Base-by-base conservation (phyloP, 1,140 invertebrate genomes). In the Lethrus apterus region DNA sequence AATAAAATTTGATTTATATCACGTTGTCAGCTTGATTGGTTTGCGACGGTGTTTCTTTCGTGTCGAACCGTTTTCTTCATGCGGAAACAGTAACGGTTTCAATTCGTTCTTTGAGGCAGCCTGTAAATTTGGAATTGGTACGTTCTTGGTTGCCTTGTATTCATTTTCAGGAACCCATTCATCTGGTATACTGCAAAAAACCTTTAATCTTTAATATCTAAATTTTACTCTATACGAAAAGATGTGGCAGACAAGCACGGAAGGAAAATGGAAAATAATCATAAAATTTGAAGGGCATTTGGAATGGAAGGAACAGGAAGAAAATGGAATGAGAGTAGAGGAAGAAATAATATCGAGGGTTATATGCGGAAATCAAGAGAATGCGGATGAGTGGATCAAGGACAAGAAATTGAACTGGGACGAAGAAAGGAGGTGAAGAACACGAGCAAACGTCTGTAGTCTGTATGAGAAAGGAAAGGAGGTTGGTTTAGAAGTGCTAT, bases 101-200 rank as follows among this genome's bases (percentile, higher is more conserved):
- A 77, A 59, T 31, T 65, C 68, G 18, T 70, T 61, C 14, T 68
- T 63, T 0, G 67, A 59, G 3, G 56, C 58, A 4, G 67, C 47
- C 19, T 72, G 66, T 13, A 73, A 63, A 13, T 66, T 62, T 2
- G 73, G 66, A 46, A 80, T 72, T 30, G 63, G 63, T n/a, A 80
- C 69, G 44, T 68, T 59, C 50, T 73, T 76, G 20, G 59, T 70
- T n/a, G 51, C 56, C 55, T 65, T 67, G 56, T 71, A 73, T 57
- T 80, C 73, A 20, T 72, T 72, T 58, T 77, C 74, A 4, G 68
- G 54, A 11, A 80, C 65, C 78, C 78, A 81, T 59, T 80, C 76
- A 56, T 81, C 77, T 17, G 76, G 70, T 57, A 75, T 64, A 46
- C 78, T 80, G 56, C n/a, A 58, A 52, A 24, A 42, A 32, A 40